phyloP scores from a whole-genome alignment of 2,888 invertebrate genomes.

The Microchrysa polita region DNA sequence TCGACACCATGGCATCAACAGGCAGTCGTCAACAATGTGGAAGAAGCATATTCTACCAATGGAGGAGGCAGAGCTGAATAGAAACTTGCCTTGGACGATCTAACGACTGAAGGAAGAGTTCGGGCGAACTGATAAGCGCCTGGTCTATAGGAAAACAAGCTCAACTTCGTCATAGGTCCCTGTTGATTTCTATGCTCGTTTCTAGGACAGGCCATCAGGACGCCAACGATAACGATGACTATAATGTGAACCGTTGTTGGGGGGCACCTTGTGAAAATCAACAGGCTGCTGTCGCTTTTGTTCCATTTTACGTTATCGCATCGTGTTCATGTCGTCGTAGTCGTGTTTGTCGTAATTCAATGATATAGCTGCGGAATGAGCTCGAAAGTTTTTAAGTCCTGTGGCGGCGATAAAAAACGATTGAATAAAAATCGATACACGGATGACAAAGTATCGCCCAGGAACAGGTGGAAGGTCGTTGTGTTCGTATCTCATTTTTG shows the following conservation, averaged over 20 bases:
- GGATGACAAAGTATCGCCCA: conserved; percentile 46
- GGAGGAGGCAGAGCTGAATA: not conserved
- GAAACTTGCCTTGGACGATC: not conserved
- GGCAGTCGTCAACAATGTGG: too few species aligned
- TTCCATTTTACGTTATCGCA: conserved; percentile 18
- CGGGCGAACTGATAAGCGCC: not conserved
- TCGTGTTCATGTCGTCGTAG: conserved; percentile 34
- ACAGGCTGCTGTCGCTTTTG: conserved; percentile 42
- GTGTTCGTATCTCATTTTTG: too few species aligned
- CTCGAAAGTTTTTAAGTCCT: conserved; percentile 6
- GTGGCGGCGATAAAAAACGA: conserved; percentile 36
- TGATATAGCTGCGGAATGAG: conserved; percentile 42
- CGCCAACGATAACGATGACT: not conserved
- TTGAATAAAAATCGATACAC: conserved; percentile 49
- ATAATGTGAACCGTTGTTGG: too few species aligned
- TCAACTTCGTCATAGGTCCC: conserved; percentile 22
- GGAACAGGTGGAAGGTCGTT: conserved; percentile 2
- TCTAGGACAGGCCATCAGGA: not conserved
- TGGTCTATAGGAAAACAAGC: not conserved
- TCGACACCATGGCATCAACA: conserved; percentile 9
- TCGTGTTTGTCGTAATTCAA: conserved; percentile 48
- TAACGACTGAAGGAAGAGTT: not conserved
- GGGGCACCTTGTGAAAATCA: conserved; percentile 38
- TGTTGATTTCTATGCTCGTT: conserved; percentile 45
- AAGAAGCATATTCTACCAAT: not conserved